Evolutionary conservation across 2,888 invertebrate genomes (phyloP), one percentile per base, ranked within the genome.

Genomic region (Marasmarcha lunaedactyla): DNA sequence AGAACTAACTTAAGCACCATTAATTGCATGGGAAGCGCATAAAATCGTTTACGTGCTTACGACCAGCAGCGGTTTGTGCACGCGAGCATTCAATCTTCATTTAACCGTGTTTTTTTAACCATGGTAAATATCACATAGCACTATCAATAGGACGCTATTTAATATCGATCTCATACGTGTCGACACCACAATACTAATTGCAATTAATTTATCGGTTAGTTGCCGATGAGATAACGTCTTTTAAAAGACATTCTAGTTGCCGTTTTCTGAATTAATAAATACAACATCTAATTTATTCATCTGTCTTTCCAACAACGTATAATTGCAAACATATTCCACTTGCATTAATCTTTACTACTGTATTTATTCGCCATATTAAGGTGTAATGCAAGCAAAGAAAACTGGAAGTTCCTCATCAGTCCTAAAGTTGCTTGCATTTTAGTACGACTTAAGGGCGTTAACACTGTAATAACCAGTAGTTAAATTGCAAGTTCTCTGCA

Each of bases 381-480:
- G n/a, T 7, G 7, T 20, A 20, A 20, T 20, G 7, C 7, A 20
- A 20, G 20, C 20, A 7, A 20, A 20, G 20, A 20, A 20, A 20
- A n/a, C n/a, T n/a, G n/a, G n/a, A n/a, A n/a, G 20, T 7, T 20
- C 7, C 20, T 20, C 20, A 7, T 20, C 20, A 20, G 7, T 5
- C 20, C 20, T 20, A 20, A 20, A 20, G 20, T 20, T 20, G 20
- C 20, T 20, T 20, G 4, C 20, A 20, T 20, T 20, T n/a, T 5
- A 20, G 7, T 20, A 20, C 20, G 20, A 7, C 4, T 2, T 30
- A 7, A 59, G 55, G 54, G 54, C 59, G 59, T 60, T 59, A 58
- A 61, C 63, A 59, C 59, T 51, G 57, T 70, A 66, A 71, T 63
- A 59, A 56, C 58, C 47, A 44, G 55, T 61, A 64, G 65, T 66